Evolutionary conservation across 2,888 invertebrate species (phyloP).

Genomic region (Drosophila stalkeri): DNA sequence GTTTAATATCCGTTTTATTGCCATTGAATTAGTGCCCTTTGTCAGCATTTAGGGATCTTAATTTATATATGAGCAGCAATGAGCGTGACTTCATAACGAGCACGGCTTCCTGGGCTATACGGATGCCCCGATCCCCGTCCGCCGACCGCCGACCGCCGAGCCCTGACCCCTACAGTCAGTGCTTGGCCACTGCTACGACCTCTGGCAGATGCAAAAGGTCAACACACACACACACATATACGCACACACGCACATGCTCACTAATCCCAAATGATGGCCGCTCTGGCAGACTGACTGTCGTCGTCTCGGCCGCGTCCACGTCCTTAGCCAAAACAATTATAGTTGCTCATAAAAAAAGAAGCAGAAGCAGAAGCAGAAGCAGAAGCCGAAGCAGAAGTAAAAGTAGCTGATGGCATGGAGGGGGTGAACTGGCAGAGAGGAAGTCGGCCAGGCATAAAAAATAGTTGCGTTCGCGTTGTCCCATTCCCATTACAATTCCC

Average conservation of each 20-base stretch:
- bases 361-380: neutral
- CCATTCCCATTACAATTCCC: slow-evolving; percentile 2
- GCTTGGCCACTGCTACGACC: slow-evolving; percentile 53
- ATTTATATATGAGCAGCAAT: slow-evolving; percentile 71
- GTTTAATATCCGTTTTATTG: slow-evolving; percentile 81
- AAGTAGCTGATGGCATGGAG: neutral
- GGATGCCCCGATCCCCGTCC: slow-evolving; percentile 12
- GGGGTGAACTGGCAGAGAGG: slow-evolving; percentile 34
- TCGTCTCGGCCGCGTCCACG: slow-evolving; percentile 38
- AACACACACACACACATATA: slow-evolving; percentile 44
- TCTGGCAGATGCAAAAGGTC: slow-evolving; percentile 80
- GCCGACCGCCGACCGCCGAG: neutral
- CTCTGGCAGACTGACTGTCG: slow-evolving; percentile 76
- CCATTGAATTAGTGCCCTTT: slow-evolving; percentile 81
- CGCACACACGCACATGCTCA: slow-evolving; percentile 30
- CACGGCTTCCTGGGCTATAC: slow-evolving; percentile 64
- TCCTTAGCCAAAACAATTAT: slow-evolving; percentile 62
- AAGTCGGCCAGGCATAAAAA: slow-evolving; percentile 62
- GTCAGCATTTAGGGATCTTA: slow-evolving; percentile 81
- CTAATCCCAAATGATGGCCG: slow-evolving; percentile 78
- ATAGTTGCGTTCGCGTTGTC: slow-evolving; percentile 50
- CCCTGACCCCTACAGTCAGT: slow-evolving; percentile 3
- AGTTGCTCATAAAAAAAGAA: slow-evolving; percentile 51
- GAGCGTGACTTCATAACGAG: slow-evolving; percentile 79
- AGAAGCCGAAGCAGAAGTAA: neutral